These are phyloP conservation scores for Leucophora obtusa DNA, from an alignment of 2,888 invertebrate species.

Conservation along the genomic window DNA sequence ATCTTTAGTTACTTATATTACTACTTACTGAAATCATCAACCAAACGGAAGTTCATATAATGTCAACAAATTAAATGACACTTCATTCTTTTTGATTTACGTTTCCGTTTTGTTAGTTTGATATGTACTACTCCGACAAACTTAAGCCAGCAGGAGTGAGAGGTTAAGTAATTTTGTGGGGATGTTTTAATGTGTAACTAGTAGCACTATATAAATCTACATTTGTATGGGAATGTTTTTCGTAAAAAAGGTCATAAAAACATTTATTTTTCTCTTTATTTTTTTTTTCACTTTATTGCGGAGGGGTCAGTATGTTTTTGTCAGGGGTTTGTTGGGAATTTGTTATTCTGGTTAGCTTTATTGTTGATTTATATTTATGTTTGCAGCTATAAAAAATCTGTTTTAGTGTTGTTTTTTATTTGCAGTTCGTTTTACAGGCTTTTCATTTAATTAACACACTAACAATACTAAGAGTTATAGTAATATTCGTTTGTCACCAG, in stretches of 20 bases:
- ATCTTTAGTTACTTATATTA: slow-evolving; percentile 38
- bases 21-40: slow-evolving; percentile 64
- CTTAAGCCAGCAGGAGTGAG: neutral
- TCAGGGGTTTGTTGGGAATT: neutral
- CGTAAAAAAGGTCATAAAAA: slow-evolving; percentile 57
- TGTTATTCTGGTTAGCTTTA: slow-evolving; percentile 36
- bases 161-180: neutral
- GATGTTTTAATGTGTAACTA: slow-evolving; percentile 57
- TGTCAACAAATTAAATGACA: slow-evolving; percentile 78
- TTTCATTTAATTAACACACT: slow-evolving; percentile 46
- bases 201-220: slow-evolving; percentile 57
- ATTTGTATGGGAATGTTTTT: slow-evolving; percentile 54
- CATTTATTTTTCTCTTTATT: slow-evolving; percentile 40
- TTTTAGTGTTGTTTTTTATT: neutral
- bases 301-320: slow-evolving; percentile 35
- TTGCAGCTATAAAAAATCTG: slow-evolving; percentile 38
- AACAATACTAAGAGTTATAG: neutral
- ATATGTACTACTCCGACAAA: neutral
- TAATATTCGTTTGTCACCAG: neutral
- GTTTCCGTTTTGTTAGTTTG: slow-evolving; percentile 56
- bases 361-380: slow-evolving; percentile 51
- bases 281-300: slow-evolving; percentile 2
- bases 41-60: slow-evolving; percentile 64
- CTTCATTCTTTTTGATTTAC: slow-evolving; percentile 77
- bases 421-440: slow-evolving; percentile 27